Evolutionary conservation across 2,888 invertebrate species (phyloP).

Genomic region (Therioaphis trifolii): DNA sequence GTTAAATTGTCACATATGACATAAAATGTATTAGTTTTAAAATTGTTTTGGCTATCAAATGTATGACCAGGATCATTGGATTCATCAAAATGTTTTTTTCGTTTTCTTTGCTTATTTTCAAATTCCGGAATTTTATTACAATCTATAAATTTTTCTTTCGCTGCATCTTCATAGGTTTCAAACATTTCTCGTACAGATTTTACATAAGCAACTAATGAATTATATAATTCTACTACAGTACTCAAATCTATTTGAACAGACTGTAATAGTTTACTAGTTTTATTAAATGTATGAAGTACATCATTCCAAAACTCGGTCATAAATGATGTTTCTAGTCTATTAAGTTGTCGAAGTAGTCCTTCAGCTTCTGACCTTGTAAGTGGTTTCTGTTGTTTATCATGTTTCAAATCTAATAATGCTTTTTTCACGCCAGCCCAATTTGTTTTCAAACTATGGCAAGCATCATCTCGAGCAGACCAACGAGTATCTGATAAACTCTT

Average conservation of each 20-base stretch:
- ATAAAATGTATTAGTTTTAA: too few relatives aligned
- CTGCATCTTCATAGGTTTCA: constrained; percentile 38
- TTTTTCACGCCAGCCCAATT: constrained; percentile 9
- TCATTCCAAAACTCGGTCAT: constrained; percentile 1
- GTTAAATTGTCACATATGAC: too few relatives aligned
- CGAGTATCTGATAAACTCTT: constrained; percentile 15
- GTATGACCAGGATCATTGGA: neutral
- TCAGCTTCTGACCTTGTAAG: too few relatives aligned
- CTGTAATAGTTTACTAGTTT: constrained; percentile 9
- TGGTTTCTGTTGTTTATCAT: too few relatives aligned
- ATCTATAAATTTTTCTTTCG: constrained; percentile 21
- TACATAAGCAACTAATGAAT: constrained; percentile 10
- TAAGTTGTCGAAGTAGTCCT: neutral
- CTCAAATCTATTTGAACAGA: constrained; percentile 13
- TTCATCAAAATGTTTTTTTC: constrained; percentile 21
- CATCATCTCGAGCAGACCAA: constrained; percentile 16
- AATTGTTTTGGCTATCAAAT: neutral
- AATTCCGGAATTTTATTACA: neutral
- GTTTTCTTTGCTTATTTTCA: constrained; percentile 19
- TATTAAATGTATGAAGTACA: too few relatives aligned
- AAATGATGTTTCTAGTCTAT: constrained; percentile 14
- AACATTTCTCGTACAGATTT: constrained; percentile 4
- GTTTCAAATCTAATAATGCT: too few relatives aligned
- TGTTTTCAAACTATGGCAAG: constrained; percentile 49
- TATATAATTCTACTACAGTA: too few relatives aligned